Evolutionary conservation across 1,140 invertebrate genomes (phyloP), one percentile per base, ranked within the genome.

Genomic region (Sitodiplosis mosellana): DNA sequence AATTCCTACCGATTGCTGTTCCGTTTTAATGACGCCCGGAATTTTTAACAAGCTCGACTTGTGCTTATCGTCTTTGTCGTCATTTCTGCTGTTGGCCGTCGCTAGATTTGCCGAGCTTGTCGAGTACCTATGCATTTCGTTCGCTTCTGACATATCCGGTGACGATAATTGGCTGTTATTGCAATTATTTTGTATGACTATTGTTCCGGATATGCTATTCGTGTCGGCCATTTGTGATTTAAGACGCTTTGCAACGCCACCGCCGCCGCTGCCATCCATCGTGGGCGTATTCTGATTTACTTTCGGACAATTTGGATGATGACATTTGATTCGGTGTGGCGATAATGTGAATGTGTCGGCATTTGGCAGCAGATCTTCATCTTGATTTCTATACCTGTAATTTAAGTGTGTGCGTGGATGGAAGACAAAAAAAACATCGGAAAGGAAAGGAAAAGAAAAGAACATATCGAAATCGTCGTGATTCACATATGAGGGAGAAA

Each of bases 221-320:
- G 27, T 27, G 27, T 27, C 27, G 27, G 27, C 27, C 27, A 27
- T 27, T 27, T 27, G 27, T 27, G 27, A 27, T 27, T 27, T 27
- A 27, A 27, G 27, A 27, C 27, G 27, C 27, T 10, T 27, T 27
- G 27, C 27, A 27, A n/a, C n/a, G n/a, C n/a, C n/a, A n/a, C n/a
- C n/a, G n/a, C n/a, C n/a, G n/a, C n/a, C 44, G 15, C 33, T 44
- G 27, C 47, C 54, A 34, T 55, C 59, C 22, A 54, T 59, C 27
- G 49, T 54, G 27, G 46, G 17, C 49, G 12, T 37, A 47, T 47
- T 47, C 19, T 36, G 15, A 47, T 47, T 47, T 56, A 59, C 62
- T 54, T 64, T 64, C 45, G 61, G 61, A 43, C 62, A 64, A 51
- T 64, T 64, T 14, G 62, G 61, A 56, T 64, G 62, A 48, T 64